Evolutionary conservation across 2,888 invertebrate genomes (phyloP).

Genomic region (Cephalotes varians): DNA sequence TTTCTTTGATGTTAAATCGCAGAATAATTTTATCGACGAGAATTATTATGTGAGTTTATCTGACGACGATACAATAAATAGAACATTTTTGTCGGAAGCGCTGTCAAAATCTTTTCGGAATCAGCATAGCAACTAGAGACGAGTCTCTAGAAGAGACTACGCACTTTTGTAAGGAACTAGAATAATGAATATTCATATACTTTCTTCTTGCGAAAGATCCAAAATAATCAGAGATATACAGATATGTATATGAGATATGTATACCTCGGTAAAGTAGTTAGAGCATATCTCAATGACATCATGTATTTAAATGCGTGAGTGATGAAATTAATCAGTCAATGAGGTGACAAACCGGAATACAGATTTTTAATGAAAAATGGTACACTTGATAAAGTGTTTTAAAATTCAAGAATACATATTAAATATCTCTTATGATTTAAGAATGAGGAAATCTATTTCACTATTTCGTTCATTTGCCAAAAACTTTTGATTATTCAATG

Average conservation of each 20-base stretch:
- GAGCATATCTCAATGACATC: neutral
- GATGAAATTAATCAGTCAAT: neutral
- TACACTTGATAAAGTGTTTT: neutral
- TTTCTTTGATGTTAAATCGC: neutral
- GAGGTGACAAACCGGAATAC: neutral
- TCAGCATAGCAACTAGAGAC: neutral
- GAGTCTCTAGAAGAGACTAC: constrained; percentile 5
- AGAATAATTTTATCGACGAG: constrained; percentile 1
- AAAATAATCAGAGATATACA: neutral
- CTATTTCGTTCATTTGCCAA: neutral
- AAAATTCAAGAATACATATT: neutral
- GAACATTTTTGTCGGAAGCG: constrained; percentile 6
- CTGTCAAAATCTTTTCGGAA: neutral
- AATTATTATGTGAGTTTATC: constrained; percentile 19
- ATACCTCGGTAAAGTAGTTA: too few species aligned
- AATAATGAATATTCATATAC: constrained; percentile 40
- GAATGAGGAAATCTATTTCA: constrained; percentile 2
- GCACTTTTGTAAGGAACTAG: neutral
- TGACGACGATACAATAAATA: neutral
- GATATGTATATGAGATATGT: too few species aligned
- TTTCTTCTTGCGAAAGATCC: constrained; percentile 5
- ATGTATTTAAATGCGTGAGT: neutral
- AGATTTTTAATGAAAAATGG: neutral
- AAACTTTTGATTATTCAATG: neutral
- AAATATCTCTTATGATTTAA: neutral